phyloP scores from a whole-genome alignment of 2,888 invertebrate genomes.

The Habroteleia sp. region DNA sequence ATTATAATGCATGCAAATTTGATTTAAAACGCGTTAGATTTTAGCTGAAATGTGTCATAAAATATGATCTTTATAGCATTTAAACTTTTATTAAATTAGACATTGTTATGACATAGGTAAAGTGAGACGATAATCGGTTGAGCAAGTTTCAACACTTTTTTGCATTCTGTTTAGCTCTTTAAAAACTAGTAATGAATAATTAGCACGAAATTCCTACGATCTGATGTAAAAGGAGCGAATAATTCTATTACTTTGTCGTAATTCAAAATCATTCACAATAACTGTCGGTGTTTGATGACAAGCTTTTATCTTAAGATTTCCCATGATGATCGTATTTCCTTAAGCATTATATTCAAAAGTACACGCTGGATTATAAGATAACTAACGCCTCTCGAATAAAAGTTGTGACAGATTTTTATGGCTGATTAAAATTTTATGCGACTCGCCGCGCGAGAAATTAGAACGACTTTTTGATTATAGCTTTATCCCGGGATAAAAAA shows the following conservation, averaged over 20 bases:
- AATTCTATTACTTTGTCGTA: constrained; percentile 12
- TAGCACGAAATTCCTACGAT: no score
- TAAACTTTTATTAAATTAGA: no score
- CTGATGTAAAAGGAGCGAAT: constrained; percentile 2
- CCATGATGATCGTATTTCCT: constrained; percentile 27
- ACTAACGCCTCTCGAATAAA: constrained; percentile 9
- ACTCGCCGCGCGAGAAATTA: constrained; percentile 16
- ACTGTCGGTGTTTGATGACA: constrained; percentile 10
- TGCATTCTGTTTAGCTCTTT: no score
- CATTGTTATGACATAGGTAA: no score
- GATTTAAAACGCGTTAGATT: no score
- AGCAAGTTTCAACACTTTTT: no score
- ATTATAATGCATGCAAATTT: no score
- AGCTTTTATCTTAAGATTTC: constrained; percentile 39
- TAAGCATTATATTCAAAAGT: constrained; percentile 25
- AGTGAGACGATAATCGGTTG: no score
- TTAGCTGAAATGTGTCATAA: no score
- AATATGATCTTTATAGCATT: no score
- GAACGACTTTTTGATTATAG: background rate
- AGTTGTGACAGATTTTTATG: constrained; percentile 40
- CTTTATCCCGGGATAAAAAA: constrained; percentile 5
- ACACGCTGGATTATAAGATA: constrained; percentile 19
- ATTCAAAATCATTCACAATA: constrained; percentile 29
- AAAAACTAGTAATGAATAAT: no score
- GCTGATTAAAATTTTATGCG: constrained; percentile 31